These are phyloP conservation scores for Tetragnatha montana DNA, from an alignment of 2,888 invertebrate genomes.

Conservation along the genomic window DNA sequence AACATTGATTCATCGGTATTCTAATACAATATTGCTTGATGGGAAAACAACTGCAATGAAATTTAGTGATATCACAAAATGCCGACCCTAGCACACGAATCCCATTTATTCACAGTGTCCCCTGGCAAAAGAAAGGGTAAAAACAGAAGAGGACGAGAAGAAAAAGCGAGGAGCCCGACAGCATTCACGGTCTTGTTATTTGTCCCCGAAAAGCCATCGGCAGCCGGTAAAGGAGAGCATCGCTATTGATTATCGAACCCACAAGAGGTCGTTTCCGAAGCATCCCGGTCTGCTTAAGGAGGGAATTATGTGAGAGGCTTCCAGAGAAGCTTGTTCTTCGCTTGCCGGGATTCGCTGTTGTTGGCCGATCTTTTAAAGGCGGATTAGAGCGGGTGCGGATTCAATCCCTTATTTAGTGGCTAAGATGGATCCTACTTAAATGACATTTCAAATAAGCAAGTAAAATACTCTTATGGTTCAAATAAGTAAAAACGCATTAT, in stretches of 20 bases:
- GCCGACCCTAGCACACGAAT: background rate
- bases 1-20: no score
- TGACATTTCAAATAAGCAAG: no score
- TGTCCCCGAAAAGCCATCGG: slow-evolving; percentile 21
- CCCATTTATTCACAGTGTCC: background rate
- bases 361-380: no score
- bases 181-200: slow-evolving; percentile 30
- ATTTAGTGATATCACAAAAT: no score
- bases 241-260: slow-evolving; percentile 48
- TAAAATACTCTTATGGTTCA: no score
- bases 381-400: no score
- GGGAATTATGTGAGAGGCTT: slow-evolving; percentile 18
- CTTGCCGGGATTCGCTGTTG: background rate
- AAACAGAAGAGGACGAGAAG: background rate
- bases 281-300: background rate
- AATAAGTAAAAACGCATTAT: no score
- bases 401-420: no score
- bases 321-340: background rate
- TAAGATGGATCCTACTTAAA: no score
- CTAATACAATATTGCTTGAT: no score
- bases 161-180: background rate
- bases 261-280: slow-evolving; percentile 38
- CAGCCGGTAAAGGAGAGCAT: slow-evolving; percentile 22
- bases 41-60: no score
- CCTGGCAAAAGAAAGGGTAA: background rate